phyloP scores from a whole-genome alignment of 2,888 invertebrate species.

The Melanostoma scalare region DNA sequence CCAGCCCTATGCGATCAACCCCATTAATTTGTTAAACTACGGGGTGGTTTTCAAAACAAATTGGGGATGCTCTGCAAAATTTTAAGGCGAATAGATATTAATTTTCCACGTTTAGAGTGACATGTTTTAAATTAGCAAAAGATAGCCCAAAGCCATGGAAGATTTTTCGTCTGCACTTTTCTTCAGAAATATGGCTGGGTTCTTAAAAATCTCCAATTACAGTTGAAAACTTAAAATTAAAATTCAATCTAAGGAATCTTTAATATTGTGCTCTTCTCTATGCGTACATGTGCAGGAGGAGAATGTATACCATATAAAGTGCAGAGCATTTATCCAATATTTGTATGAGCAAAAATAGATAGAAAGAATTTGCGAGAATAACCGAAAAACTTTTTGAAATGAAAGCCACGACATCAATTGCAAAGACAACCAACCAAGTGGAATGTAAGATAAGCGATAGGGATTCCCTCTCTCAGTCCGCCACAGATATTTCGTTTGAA shows the following conservation, averaged over 20 bases:
- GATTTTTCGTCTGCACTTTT: slow-evolving; percentile 1
- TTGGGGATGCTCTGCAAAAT: background rate
- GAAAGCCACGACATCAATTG: slow-evolving; percentile 70
- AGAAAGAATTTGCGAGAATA: slow-evolving; percentile 7
- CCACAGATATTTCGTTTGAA: slow-evolving; percentile 67
- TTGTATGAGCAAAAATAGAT: slow-evolving; percentile 20
- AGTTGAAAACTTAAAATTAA: slow-evolving; percentile 65
- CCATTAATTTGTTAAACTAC: background rate
- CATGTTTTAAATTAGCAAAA: slow-evolving; percentile 58
- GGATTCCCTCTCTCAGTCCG: slow-evolving; percentile 55
- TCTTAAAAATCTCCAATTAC: slow-evolving; percentile 11
- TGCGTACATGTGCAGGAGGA: slow-evolving; percentile 7
- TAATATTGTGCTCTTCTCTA: background rate
- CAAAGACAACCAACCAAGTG: slow-evolving; percentile 70
- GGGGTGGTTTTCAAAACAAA: background rate
- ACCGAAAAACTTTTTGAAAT: slow-evolving; percentile 31
- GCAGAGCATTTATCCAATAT: slow-evolving; percentile 38
- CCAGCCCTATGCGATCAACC: background rate
- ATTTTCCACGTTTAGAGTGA: slow-evolving; percentile 55
- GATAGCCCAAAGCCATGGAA: slow-evolving; percentile 42
- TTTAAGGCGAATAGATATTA: slow-evolving; percentile 30
- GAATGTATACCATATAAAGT: slow-evolving; percentile 22
- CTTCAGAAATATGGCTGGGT: background rate
- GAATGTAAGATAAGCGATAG: slow-evolving; percentile 64
- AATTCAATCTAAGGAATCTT: slow-evolving; percentile 48